A percentile compares a stretch with the other conserved stretches of the same genome.
phyloP scores from a whole-genome alignment of 1,140 invertebrate genomes.

The Zaprionus taronus region DNA sequence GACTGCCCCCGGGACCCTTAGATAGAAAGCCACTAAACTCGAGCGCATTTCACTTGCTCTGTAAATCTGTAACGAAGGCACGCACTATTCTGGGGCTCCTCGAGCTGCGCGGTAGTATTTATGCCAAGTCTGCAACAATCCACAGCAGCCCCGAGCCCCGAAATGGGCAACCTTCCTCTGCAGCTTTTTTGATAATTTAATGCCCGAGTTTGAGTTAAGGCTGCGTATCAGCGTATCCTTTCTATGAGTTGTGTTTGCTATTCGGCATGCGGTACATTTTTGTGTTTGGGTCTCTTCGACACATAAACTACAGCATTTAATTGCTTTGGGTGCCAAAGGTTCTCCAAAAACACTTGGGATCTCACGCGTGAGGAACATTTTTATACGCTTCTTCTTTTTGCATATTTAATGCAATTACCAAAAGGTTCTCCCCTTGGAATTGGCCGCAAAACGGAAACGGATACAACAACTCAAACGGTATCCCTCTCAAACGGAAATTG shows the following conservation, averaged over 20 bases:
- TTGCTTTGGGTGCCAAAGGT: slow-evolving; percentile 59
- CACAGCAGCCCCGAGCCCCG: background rate
- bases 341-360: slow-evolving; percentile 37
- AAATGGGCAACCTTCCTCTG: slow-evolving; percentile 28
- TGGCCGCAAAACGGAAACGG: slow-evolving; percentile 31
- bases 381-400: slow-evolving; percentile 33
- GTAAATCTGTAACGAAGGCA: slow-evolving; percentile 79
- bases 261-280: slow-evolving; percentile 8
- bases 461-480: background rate
- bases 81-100: slow-evolving; percentile 64
- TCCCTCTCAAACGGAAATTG: slow-evolving; percentile 51
- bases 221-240: slow-evolving; percentile 44
- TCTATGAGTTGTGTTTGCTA: slow-evolving; percentile 52
- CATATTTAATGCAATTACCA: slow-evolving; percentile 83
- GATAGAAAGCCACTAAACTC: slow-evolving; percentile 23
- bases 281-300: slow-evolving; percentile 35
- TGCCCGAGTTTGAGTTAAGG: slow-evolving; percentile 75
- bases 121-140: slow-evolving; percentile 72
- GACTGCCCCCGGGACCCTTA: slow-evolving; percentile 1
- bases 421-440: slow-evolving; percentile 70
- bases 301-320: slow-evolving; percentile 77
- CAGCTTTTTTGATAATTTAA: slow-evolving; percentile 76
- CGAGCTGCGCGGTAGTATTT: slow-evolving; percentile 42
- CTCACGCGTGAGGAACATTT: slow-evolving; percentile 45
- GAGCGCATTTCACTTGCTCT: slow-evolving; percentile 62